phyloP scores from a whole-genome alignment of 2,888 invertebrate species.

The Sarcophaga rosellei region DNA sequence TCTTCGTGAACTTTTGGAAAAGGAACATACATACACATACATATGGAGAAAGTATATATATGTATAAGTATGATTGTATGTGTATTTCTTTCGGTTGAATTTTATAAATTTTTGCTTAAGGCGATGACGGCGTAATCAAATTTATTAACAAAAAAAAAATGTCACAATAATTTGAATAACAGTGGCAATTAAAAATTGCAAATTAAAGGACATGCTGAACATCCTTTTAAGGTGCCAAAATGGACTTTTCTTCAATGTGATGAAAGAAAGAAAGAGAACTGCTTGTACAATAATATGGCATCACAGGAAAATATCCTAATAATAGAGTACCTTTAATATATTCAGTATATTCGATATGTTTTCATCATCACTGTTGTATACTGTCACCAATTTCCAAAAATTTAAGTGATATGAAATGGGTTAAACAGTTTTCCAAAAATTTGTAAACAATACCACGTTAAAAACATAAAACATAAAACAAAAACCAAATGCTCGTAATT shows the following conservation, averaged over 20 bases:
- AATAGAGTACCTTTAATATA: background rate
- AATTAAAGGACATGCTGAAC: background rate
- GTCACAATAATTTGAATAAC: conserved; percentile 66
- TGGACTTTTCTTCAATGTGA: background rate
- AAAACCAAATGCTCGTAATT: conserved; percentile 52
- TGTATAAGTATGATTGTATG: conserved; percentile 20
- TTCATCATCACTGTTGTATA: conserved; percentile 37
- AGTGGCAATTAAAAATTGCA: conserved; percentile 34
- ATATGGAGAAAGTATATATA: conserved; percentile 30
- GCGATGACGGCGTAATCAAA: conserved; percentile 77
- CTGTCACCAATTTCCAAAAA: conserved; percentile 10
- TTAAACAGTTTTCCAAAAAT: conserved; percentile 49
- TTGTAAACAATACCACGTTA: conserved; percentile 40
- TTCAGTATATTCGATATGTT: background rate
- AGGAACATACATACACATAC: conserved; percentile 16
- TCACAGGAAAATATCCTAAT: too few relatives aligned
- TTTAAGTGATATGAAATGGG: conserved; percentile 51
- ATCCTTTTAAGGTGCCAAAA: background rate
- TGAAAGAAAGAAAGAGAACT: too few relatives aligned
- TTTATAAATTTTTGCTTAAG: conserved; percentile 70
- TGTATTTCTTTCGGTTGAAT: conserved; percentile 34
- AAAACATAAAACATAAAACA: conserved; percentile 37
- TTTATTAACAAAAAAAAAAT: conserved; percentile 72
- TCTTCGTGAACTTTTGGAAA: conserved; percentile 59
- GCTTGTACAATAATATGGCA: too few relatives aligned